A percentile compares a stretch with the other conserved stretches of the same genome.
Conservation (phyloP, 2,797 vertebrate genomes). For the Choloepus didactylus region DNA sequence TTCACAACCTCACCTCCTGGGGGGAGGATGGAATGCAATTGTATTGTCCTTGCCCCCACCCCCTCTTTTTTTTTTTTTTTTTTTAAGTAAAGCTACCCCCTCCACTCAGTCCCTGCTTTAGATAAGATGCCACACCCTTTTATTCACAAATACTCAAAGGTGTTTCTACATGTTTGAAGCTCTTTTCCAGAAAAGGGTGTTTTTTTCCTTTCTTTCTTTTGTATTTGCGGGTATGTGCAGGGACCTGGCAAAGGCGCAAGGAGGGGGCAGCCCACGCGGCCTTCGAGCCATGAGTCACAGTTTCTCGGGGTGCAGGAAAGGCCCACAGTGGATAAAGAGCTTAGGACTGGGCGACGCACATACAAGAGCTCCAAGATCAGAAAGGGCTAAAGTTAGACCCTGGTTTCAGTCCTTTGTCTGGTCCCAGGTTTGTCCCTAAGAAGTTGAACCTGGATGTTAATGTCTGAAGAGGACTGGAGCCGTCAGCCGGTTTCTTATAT, state of each 20-base stretch:
- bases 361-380: not conserved
- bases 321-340: not conserved
- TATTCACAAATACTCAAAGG: constrained; percentile 44
- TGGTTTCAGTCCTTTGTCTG: not conserved
- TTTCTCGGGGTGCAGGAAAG: not conserved
- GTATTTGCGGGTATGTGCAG: not conserved
- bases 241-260: not conserved
- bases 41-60: not conserved
- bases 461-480: not conserved
- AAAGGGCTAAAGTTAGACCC: not conserved
- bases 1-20: constrained; percentile 61
- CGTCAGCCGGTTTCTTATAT: not conserved
- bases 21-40: constrained; percentile 60
- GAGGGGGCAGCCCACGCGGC: not conserved
- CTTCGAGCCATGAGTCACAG: constrained; percentile 21
- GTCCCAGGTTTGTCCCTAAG: not conserved
- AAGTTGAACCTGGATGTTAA: not conserved
- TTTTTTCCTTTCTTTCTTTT: constrained; percentile 40
- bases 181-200: constrained; percentile 65
- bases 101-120: not conserved
- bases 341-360: not conserved
- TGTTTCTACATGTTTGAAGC: constrained; percentile 70
- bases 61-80: not conserved
- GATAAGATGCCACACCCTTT: constrained; percentile 69
- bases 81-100: not conserved